Evolutionary conservation across 1,140 invertebrate genomes (phyloP).

Genomic region (Kradibia gibbosae): DNA sequence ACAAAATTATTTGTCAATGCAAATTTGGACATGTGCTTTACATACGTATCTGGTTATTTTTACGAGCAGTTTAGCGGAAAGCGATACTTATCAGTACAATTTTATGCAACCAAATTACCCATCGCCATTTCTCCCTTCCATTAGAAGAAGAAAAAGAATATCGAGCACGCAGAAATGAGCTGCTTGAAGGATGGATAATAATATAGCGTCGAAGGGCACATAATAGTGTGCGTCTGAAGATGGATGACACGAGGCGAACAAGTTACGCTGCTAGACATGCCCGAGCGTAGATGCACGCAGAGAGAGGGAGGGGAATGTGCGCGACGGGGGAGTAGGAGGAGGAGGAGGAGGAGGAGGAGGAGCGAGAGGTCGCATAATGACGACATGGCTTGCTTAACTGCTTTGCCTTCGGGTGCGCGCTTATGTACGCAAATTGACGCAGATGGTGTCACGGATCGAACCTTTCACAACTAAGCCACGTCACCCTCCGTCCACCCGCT

Average conservation of each 20-base stretch:
- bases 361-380: constrained; percentile 17
- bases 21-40: no score
- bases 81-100: background rate
- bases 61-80: no score
- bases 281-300: background rate
- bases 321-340: background rate
- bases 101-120: background rate
- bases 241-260: constrained; percentile 14
- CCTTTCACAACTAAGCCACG: background rate
- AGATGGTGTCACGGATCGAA: constrained; percentile 23
- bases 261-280: background rate
- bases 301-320: background rate
- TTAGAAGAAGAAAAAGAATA: no score
- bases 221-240: background rate
- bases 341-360: background rate
- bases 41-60: no score
- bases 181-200: constrained; percentile 24
- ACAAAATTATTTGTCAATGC: no score
- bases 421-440: constrained; percentile 37
- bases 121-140: background rate
- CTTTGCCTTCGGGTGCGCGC: background rate
- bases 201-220: background rate
- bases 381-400: constrained; percentile 3
- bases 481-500: background rate
- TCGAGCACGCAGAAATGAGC: background rate